Percentiles rank a stretch among this genome's conserved stretches.
Evolutionary conservation across 2,888 invertebrate genomes (phyloP).

Genomic region (Azorinus chamasolen): DNA sequence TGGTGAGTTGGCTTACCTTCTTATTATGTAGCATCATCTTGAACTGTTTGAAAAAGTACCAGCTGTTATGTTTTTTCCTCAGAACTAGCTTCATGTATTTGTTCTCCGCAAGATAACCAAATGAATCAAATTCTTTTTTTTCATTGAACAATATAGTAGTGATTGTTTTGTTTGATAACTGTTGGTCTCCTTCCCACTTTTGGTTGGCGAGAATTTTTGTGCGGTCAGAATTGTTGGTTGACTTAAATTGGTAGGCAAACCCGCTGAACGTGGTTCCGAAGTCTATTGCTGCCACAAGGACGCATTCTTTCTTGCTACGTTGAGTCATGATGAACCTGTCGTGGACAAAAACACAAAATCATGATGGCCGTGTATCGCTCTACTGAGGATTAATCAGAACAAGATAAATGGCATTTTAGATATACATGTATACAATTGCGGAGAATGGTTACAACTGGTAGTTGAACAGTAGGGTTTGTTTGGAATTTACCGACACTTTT

Average conservation of each 20-base stretch:
- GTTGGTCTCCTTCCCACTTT: conserved; percentile 11
- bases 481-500: too few species aligned
- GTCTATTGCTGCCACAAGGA: conserved; percentile 54
- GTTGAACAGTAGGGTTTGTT: too few species aligned
- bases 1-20: too few species aligned
- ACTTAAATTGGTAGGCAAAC: conserved; percentile 39
- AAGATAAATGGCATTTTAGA: too few species aligned
- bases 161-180: conserved; percentile 40
- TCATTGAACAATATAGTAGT: conserved; percentile 36
- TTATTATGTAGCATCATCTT: conserved; percentile 37
- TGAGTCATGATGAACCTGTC: too few species aligned
- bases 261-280: conserved; percentile 53
- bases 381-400: too few species aligned
- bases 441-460: too few species aligned
- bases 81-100: conserved; percentile 31
- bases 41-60: conserved; percentile 46
- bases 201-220: conserved; percentile 24
- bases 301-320: background rate
- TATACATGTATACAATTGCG: too few species aligned
- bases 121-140: conserved; percentile 35
- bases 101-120: conserved; percentile 48
- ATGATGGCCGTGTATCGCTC: too few species aligned
- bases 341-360: too few species aligned
- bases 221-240: conserved; percentile 33
- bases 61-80: conserved; percentile 17